phyloP scores from a whole-genome alignment of 2,888 invertebrate genomes.

The Iselma pallidipennis region DNA sequence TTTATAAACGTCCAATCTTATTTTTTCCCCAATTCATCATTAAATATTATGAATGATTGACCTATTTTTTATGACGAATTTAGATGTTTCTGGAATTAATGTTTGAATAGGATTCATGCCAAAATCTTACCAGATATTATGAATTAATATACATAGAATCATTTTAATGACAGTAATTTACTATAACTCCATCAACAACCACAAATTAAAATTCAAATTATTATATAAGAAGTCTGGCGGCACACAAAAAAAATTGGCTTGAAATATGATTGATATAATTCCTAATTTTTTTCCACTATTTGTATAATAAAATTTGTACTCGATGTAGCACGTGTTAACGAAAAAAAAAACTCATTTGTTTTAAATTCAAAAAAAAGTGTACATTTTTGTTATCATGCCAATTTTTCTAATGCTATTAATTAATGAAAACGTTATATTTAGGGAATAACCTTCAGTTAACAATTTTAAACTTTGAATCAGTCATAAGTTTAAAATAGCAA shows the following conservation, averaged over 20 bases:
- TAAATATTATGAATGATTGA: background rate
- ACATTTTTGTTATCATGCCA: slow-evolving; percentile 3
- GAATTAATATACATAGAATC: background rate
- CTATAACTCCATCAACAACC: background rate
- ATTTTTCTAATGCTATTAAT: slow-evolving; percentile 1
- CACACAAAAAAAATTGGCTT: too few relatives aligned
- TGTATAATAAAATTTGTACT: background rate
- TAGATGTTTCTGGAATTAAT: background rate
- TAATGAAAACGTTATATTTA: background rate
- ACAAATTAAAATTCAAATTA: background rate
- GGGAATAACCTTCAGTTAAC: slow-evolving; percentile 1
- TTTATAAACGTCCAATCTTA: background rate
- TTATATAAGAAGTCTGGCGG: background rate
- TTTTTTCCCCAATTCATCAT: background rate
- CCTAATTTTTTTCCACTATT: background rate
- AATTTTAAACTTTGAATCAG: background rate
- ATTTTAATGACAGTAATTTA: background rate
- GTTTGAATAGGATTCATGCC: background rate
- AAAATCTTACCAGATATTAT: background rate
- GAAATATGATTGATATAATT: background rate
- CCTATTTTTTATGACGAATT: background rate
- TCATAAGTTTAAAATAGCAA: background rate
- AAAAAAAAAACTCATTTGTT: background rate
- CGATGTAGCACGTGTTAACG: background rate
- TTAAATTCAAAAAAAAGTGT: background rate